phyloP scores from a whole-genome alignment of 2,113 vertebrate genomes.

The Tyrannus savana region DNA sequence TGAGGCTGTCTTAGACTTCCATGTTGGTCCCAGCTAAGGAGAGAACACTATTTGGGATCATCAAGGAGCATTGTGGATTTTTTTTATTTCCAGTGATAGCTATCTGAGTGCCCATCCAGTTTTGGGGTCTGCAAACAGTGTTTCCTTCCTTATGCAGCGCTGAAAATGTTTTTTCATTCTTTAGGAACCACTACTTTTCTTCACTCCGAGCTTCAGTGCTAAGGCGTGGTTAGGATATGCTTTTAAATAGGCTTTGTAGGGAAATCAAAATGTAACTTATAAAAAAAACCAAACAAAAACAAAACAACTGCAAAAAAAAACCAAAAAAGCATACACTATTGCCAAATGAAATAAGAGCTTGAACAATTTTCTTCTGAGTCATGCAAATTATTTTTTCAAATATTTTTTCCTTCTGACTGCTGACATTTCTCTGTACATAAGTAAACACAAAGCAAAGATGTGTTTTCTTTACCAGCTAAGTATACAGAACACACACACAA shows the following conservation, averaged over 20 bases:
- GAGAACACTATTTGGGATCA: background rate
- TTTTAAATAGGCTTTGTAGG: background rate
- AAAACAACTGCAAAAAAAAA: background rate
- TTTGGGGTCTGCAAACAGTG: background rate
- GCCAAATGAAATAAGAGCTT: slow-evolving; percentile 5
- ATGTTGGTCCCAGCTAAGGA: background rate
- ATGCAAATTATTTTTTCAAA: slow-evolving; percentile 37
- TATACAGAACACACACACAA: background rate
- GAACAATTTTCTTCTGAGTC: background rate
- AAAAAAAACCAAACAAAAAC: background rate
- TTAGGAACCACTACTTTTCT: background rate
- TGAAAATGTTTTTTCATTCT: background rate
- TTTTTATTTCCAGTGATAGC: background rate
- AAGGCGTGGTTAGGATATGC: background rate
- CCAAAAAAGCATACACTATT: background rate
- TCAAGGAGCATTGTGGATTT: background rate
- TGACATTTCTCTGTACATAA: slow-evolving; percentile 50
- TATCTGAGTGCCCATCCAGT: background rate
- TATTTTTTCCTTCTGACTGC: slow-evolving; percentile 30
- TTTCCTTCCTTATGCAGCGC: slow-evolving; percentile 16
- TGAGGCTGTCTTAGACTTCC: background rate
- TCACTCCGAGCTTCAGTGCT: background rate
- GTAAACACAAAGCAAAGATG: slow-evolving; percentile 40
- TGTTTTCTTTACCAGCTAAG: slow-evolving; percentile 60
- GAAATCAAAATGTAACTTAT: background rate